A percentile compares a stretch with the other conserved stretches of the same genome.
phyloP scores from a whole-genome alignment of 2,888 invertebrate species.

The Pemphredon lugubris region DNA sequence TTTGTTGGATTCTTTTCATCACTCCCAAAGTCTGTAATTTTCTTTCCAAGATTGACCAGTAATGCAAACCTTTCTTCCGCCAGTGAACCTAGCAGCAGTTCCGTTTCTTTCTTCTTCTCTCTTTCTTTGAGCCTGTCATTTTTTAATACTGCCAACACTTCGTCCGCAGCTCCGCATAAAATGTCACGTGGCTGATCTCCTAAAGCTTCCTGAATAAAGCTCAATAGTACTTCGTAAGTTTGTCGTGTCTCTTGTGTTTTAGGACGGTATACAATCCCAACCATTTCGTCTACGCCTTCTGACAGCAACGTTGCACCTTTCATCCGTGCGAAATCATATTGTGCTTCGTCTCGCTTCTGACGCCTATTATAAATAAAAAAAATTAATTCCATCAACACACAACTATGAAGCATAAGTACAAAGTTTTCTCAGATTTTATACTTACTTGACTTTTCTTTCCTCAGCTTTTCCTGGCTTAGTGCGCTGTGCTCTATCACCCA shows the following conservation, averaged over 20 bases:
- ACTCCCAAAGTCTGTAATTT: slow-evolving; percentile 97
- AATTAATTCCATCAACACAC: too few relatives aligned
- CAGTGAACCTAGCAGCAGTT: slow-evolving; percentile 90
- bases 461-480: slow-evolving; percentile 96
- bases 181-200: slow-evolving; percentile 99
- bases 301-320: slow-evolving; percentile 93
- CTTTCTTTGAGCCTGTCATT: slow-evolving; percentile 96
- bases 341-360: slow-evolving; percentile 95
- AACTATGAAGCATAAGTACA: too few relatives aligned
- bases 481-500: slow-evolving; percentile 98
- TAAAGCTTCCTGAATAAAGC: slow-evolving; percentile 97
- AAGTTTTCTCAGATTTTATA: too few relatives aligned
- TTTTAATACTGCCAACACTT: slow-evolving; percentile 96
- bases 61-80: slow-evolving; percentile 96
- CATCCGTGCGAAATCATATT: slow-evolving; percentile 94
- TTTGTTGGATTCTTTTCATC: slow-evolving; percentile 81
- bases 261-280: slow-evolving; percentile 96
- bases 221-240: slow-evolving; percentile 97
- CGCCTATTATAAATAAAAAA: slow-evolving; percentile 84
- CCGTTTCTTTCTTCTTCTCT: slow-evolving; percentile 96
- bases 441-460: slow-evolving; percentile 95
- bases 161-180: slow-evolving; percentile 99
- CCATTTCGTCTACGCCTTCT: slow-evolving; percentile 95
- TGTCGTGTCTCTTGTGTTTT: slow-evolving; percentile 98
- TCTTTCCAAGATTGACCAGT: slow-evolving; percentile 97